Evolutionary conservation across 2,888 invertebrate species (phyloP).

Genomic region (Schizotus pectinicornis): DNA sequence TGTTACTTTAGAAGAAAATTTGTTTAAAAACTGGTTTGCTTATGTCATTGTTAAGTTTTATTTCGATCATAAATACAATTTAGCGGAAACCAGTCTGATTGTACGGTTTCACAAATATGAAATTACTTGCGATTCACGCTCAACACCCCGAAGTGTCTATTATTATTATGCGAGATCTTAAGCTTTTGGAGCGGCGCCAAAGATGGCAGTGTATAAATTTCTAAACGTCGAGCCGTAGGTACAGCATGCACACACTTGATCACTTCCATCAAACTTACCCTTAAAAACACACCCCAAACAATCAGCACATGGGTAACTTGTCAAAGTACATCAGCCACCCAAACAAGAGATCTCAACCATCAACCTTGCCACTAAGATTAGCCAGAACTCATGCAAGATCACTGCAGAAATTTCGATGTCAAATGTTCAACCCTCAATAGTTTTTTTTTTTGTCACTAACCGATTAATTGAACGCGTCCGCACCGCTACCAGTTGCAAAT

Average conservation of each 20-base stretch:
- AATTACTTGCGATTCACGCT: constrained; percentile 29
- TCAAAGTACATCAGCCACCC: constrained; percentile 19
- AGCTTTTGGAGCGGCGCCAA: constrained; percentile 35
- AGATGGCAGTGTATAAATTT: constrained; percentile 38
- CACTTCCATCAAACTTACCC: constrained; percentile 19
- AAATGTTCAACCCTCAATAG: neutral
- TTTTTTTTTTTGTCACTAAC: constrained; percentile 9
- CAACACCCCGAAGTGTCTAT: constrained; percentile 35
- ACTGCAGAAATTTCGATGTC: no score
- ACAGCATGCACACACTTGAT: constrained; percentile 14
- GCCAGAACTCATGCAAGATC: no score
- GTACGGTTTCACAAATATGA: neutral
- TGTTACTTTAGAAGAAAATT: no score
- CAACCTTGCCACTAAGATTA: no score
- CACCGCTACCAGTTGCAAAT: constrained; percentile 26
- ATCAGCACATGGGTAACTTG: constrained; percentile 14
- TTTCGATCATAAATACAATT: no score
- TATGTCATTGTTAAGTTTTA: no score
- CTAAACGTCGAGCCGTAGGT: constrained; percentile 8
- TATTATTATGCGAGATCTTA: constrained; percentile 32
- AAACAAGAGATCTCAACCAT: neutral
- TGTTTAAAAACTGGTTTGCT: no score
- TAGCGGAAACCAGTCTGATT: no score
- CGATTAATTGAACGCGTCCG: constrained; percentile 22
- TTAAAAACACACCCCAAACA: constrained; percentile 1